Percentiles rank a stretch among this genome's conserved stretches.
Evolutionary conservation across 1,140 invertebrate genomes (phyloP).

Genomic region (Papilio aristodemus): DNA sequence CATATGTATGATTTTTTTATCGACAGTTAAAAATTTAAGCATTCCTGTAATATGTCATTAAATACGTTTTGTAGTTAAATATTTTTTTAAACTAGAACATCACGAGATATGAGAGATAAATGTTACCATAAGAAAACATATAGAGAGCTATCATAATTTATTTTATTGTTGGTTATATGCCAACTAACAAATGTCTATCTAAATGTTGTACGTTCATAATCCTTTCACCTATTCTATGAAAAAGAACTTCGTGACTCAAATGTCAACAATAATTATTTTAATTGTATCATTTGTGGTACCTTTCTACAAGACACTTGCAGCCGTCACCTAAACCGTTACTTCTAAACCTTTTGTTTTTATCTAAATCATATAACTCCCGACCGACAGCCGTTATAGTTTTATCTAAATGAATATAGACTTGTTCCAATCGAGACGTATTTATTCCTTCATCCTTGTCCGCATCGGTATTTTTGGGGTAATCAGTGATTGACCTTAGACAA

Average conservation of each 20-base stretch:
- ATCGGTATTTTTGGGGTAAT: not conserved
- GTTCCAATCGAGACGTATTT: not conserved
- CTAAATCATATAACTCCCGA: not conserved
- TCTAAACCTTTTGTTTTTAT: constrained; percentile 10
- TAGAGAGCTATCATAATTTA: too few species aligned
- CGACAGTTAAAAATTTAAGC: too few species aligned
- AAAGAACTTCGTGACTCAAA: not conserved
- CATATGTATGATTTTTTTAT: not conserved
- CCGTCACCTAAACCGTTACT: not conserved
- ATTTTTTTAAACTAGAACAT: too few species aligned
- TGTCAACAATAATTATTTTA: not conserved
- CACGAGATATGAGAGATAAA: too few species aligned
- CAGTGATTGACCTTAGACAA: not conserved
- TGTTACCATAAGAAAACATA: too few species aligned
- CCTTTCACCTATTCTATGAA: not conserved
- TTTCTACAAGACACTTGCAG: not conserved
- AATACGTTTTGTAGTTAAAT: too few species aligned
- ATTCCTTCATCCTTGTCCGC: constrained; percentile 18
- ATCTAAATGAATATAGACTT: constrained; percentile 23
- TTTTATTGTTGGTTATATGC: too few species aligned
- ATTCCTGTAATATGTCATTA: too few species aligned
- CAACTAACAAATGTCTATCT: too few species aligned
- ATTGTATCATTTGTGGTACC: too few species aligned
- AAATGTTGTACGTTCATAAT: not conserved
- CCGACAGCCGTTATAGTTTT: not conserved